Evolutionary conservation across 2,888 invertebrate genomes (phyloP).

Genomic region (Agriopis marginaria): DNA sequence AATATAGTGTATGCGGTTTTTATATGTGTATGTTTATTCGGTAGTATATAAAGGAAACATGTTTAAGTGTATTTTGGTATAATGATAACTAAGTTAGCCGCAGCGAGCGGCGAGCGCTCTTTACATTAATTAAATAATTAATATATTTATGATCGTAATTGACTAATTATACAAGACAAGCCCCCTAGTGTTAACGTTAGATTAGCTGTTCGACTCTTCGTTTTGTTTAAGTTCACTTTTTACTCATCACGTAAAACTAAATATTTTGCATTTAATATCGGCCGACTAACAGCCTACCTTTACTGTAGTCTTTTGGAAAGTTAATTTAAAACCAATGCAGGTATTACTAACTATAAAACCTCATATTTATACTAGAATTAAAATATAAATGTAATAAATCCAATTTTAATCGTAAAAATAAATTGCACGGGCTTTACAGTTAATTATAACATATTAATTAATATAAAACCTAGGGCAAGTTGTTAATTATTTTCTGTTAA

Average conservation of each 20-base stretch:
- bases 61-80: constrained; percentile 85
- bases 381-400: constrained; percentile 82
- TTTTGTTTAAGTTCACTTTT: constrained; percentile 73
- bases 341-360: constrained; percentile 85
- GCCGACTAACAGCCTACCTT: constrained; percentile 58
- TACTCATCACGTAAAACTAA: constrained; percentile 57
- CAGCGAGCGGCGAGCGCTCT: constrained; percentile 53
- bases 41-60: constrained; percentile 79
- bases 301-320: constrained; percentile 80
- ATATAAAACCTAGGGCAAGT: constrained; percentile 86
- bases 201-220: constrained; percentile 67
- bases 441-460: constrained; percentile 84
- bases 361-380: constrained; percentile 85
- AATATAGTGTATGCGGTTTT: constrained; percentile 82
- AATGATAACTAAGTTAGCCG: constrained; percentile 66
- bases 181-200: constrained; percentile 81
- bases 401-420: constrained; percentile 79
- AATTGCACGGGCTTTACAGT: constrained; percentile 85
- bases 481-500: constrained; percentile 89
- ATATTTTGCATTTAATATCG: constrained; percentile 79
- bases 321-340: constrained; percentile 84
- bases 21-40: constrained; percentile 86
- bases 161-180: constrained; percentile 84
- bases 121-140: constrained; percentile 61
- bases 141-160: constrained; percentile 86